These are phyloP conservation scores for Stigmatopora argus DNA, from an alignment of 2,113 vertebrate species.

Conservation along the genomic window DNA sequence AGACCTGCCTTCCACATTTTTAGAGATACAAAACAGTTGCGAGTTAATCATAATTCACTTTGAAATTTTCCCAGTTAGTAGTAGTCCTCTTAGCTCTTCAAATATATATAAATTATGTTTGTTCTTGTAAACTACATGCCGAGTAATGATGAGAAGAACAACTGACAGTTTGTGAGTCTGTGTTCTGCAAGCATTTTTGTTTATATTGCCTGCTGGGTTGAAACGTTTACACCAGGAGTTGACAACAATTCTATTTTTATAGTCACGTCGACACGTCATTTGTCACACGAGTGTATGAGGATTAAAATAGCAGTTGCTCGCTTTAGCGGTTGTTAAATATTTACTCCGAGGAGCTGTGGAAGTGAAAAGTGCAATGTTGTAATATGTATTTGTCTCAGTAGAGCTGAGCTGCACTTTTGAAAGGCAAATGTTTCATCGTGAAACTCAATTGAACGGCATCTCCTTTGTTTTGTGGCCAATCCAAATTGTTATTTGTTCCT, in stretches of 20 bases:
- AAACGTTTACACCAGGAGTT: slow-evolving; percentile 9
- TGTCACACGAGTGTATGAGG: slow-evolving; percentile 42
- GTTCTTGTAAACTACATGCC: not conserved
- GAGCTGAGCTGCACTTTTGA: slow-evolving; percentile 12
- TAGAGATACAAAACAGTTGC: no score
- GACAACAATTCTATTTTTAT: slow-evolving; percentile 48
- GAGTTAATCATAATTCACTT: no score
- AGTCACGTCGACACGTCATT: slow-evolving; percentile 38
- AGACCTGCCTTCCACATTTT: no score
- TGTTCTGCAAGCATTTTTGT: not conserved
- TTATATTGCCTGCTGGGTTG: slow-evolving; percentile 5
- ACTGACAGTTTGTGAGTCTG: slow-evolving; percentile 1
- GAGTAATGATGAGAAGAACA: not conserved
- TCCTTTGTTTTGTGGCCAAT: not conserved
- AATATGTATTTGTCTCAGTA: slow-evolving; percentile 27
- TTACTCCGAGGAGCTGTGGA: slow-evolving; percentile 44
- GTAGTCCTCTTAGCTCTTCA: no score
- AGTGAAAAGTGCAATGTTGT: slow-evolving; percentile 11
- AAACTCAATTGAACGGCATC: not conserved
- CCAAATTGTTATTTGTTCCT: no score
- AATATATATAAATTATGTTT: no score
- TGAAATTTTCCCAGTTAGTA: no score
- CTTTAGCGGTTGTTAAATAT: slow-evolving; percentile 58
- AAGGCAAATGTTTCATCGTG: slow-evolving; percentile 9
- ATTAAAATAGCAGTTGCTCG: slow-evolving; percentile 59